A percentile compares a stretch with the other conserved stretches of the same genome.
Conservation (phyloP, 2,113 vertebrate genomes). For the Falco punctatus region DNA sequence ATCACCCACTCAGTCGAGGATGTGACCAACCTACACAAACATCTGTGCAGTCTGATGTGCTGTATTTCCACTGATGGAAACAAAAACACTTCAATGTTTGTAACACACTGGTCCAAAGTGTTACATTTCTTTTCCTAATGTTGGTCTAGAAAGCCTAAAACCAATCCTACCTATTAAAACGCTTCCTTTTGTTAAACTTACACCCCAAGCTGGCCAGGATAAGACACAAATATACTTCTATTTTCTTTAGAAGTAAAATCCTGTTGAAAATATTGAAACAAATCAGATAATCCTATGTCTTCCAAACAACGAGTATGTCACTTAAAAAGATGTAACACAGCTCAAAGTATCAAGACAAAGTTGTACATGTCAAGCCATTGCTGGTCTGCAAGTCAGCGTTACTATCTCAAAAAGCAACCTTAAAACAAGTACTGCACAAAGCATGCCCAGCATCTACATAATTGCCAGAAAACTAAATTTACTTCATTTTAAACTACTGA, state of each 20-base stretch:
- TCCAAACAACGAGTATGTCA: neutral
- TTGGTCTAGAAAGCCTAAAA: neutral
- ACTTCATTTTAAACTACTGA: neutral
- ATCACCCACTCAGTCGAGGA: neutral
- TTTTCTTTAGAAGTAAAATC: neutral
- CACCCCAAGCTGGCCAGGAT: neutral
- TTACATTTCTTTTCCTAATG: neutral
- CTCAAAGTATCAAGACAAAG: neutral
- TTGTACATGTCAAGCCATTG: neutral
- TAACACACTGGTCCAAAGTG: neutral
- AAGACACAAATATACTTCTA: neutral
- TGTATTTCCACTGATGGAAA: neutral
- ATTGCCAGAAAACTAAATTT: neutral
- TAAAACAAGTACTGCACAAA: neutral
- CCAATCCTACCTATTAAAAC: neutral
- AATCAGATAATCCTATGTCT: neutral
- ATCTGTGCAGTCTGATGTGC: neutral
- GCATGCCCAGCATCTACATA: neutral
- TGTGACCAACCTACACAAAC: neutral
- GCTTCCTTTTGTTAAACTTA: neutral
- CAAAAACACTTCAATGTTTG: neutral
- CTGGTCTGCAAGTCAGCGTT: neutral
- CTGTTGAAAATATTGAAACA: neutral
- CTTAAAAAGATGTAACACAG: neutral
- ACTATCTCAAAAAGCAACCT: neutral